Evolutionary conservation across 2,888 invertebrate genomes (phyloP).

Genomic region (Amorpha juglandis): DNA sequence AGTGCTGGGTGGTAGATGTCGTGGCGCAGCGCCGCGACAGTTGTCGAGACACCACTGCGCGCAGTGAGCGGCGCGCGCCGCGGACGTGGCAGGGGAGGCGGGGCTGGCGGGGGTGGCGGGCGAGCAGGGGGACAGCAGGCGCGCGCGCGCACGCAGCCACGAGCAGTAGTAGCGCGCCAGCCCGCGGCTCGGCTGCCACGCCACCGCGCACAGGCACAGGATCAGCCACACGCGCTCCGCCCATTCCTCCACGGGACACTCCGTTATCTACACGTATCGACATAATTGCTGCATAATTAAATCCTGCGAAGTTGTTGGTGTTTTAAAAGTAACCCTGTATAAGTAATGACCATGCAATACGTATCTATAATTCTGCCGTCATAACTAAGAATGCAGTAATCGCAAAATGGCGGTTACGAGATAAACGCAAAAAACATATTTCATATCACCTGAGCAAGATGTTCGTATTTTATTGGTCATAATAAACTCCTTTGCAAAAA

Average conservation of each 20-base stretch:
- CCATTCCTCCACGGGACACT: constrained; percentile 93
- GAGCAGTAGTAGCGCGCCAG: constrained; percentile 90
- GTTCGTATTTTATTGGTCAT: too few species aligned
- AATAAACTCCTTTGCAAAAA: too few species aligned
- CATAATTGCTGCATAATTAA: too few species aligned
- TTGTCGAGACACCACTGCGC: constrained; percentile 98
- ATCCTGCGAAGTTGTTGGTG: too few species aligned
- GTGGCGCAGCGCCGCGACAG: constrained; percentile 93
- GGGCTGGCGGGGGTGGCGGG: constrained; percentile 34
- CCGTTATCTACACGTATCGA: constrained; percentile 84
- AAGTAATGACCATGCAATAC: too few species aligned
- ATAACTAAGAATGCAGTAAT: too few species aligned
- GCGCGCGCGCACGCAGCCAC: constrained; percentile 70
- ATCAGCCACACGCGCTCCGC: constrained; percentile 94
- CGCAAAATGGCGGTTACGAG: too few species aligned
- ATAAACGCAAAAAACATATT: too few species aligned
- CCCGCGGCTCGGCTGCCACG: constrained; percentile 95
- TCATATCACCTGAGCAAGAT: too few species aligned
- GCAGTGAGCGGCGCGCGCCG: constrained; percentile 87
- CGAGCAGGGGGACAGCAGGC: constrained; percentile 37
- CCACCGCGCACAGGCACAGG: constrained; percentile 94
- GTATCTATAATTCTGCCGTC: too few species aligned
- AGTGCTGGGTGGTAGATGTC: constrained; percentile 94
- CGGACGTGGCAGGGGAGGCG: constrained; percentile 38
- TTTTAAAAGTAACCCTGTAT: too few species aligned